These are phyloP conservation scores for Mungos mungo DNA, from an alignment of 2,113 vertebrate species.

Conservation along the genomic window DNA sequence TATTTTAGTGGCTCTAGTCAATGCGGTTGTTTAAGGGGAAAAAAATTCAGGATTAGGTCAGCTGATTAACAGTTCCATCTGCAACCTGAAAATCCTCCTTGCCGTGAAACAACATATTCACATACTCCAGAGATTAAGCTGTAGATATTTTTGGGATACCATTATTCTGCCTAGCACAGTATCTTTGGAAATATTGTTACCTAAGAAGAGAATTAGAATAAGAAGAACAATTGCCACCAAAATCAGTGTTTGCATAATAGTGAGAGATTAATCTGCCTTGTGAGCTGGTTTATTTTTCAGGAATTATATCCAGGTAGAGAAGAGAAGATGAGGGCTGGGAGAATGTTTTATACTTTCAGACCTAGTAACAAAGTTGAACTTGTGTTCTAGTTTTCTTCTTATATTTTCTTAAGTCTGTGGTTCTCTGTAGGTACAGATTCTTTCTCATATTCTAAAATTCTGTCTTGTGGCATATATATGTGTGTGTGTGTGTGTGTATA, in stretches of 20 bases:
- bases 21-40: not conserved
- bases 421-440: not conserved
- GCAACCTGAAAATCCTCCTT: not conserved
- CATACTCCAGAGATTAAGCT: not conserved
- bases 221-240: not conserved
- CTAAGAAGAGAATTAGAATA: not conserved
- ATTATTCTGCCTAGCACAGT: not conserved
- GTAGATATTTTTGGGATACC: not conserved
- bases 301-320: not conserved
- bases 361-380: not conserved
- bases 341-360: not conserved
- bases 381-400: not conserved
- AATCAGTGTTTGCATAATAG: not conserved
- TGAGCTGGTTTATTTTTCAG: not conserved
- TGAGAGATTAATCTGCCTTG: not conserved
- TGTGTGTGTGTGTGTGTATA: not conserved
- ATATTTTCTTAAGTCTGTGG: not conserved
- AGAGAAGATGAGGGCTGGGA: not conserved
- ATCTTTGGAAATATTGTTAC: not conserved
- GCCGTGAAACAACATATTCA: not conserved
- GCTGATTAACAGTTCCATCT: not conserved
- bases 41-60: not conserved
- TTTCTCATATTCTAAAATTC: conserved; percentile 27
- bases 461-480: not conserved
- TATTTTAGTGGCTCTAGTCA: not conserved